phyloP scores from a whole-genome alignment of 2,888 invertebrate genomes.

The Cephus pygmeus region DNA sequence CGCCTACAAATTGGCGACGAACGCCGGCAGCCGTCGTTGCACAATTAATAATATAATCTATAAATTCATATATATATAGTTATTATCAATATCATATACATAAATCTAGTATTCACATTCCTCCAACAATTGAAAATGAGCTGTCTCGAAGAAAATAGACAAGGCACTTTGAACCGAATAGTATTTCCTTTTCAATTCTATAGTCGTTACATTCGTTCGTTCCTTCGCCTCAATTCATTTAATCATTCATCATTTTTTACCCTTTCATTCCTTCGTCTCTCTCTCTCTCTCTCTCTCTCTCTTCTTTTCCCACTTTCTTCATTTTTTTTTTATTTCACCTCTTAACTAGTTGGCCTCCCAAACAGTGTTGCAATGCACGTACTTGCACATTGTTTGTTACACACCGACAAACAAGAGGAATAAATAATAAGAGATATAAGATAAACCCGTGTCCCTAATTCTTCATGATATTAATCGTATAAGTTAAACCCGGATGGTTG shows the following conservation, averaged over 20 bases:
- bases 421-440: slow-evolving; percentile 38
- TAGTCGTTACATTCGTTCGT: not conserved
- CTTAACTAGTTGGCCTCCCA: slow-evolving; percentile 62
- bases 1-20: not conserved
- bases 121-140: slow-evolving; percentile 64
- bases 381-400: slow-evolving; percentile 44
- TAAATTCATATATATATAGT: slow-evolving; percentile 19
- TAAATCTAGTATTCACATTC: slow-evolving; percentile 62
- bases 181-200: slow-evolving; percentile 35
- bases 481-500: not conserved
- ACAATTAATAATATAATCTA: slow-evolving; percentile 37
- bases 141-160: slow-evolving; percentile 65
- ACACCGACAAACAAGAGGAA: slow-evolving; percentile 37
- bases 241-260: slow-evolving; percentile 3
- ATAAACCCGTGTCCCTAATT: not conserved
- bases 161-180: slow-evolving; percentile 64
- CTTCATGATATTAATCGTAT: not conserved
- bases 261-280: slow-evolving; percentile 25
- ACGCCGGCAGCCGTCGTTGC: slow-evolving; percentile 9
- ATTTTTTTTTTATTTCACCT: slow-evolving; percentile 30
- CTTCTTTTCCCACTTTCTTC: slow-evolving; percentile 20
- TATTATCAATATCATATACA: slow-evolving; percentile 33
- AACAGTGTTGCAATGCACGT: slow-evolving; percentile 35
- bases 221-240: not conserved
- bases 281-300: slow-evolving; percentile 18